phyloP scores from a whole-genome alignment of 2,797 vertebrate genomes.

The Peromyscus nudipes region DNA sequence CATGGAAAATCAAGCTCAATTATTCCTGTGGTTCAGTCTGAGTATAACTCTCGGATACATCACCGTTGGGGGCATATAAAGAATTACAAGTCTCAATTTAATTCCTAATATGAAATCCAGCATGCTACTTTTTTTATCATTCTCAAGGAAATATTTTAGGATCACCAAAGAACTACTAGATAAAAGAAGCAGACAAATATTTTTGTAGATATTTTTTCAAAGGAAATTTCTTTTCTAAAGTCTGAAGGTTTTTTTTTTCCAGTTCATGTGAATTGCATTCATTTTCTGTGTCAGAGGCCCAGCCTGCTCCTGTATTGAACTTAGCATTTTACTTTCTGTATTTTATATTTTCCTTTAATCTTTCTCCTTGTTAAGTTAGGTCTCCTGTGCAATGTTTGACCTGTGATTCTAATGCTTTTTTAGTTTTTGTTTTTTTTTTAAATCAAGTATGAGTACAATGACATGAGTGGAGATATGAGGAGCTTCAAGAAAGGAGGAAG shows the following conservation, averaged over 20 bases:
- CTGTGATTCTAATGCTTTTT: constrained; percentile 63
- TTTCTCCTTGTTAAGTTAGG: constrained; percentile 76
- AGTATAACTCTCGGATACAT: constrained; percentile 12
- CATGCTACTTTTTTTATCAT: constrained; percentile 4
- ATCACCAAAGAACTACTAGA: constrained; percentile 80
- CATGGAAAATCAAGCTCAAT: background rate
- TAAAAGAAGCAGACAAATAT: constrained; percentile 83
- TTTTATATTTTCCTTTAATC: constrained; percentile 80
- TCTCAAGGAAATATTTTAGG: constrained; percentile 78
- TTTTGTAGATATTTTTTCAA: constrained; percentile 84
- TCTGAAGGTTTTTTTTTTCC: constrained; percentile 18
- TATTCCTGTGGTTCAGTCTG: background rate
- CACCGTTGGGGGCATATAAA: background rate
- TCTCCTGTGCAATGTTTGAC: constrained; percentile 80
- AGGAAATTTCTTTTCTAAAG: constrained; percentile 85
- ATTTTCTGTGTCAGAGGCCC: constrained; percentile 67
- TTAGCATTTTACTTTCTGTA: background rate
- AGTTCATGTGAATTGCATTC: constrained; percentile 75
- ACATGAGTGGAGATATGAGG: constrained; percentile 48
- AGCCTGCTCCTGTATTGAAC: constrained; percentile 48
- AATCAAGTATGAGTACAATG: constrained; percentile 67
- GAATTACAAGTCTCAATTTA: constrained; percentile 72
- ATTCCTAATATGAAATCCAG: constrained; percentile 66
- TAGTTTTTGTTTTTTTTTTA: constrained; percentile 29
- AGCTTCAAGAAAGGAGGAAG: constrained; percentile 41